A percentile compares a stretch with the other conserved stretches of the same genome.
Conservation (phyloP, 1,140 invertebrate genomes). For the Maconellicoccus hirsutus region DNA sequence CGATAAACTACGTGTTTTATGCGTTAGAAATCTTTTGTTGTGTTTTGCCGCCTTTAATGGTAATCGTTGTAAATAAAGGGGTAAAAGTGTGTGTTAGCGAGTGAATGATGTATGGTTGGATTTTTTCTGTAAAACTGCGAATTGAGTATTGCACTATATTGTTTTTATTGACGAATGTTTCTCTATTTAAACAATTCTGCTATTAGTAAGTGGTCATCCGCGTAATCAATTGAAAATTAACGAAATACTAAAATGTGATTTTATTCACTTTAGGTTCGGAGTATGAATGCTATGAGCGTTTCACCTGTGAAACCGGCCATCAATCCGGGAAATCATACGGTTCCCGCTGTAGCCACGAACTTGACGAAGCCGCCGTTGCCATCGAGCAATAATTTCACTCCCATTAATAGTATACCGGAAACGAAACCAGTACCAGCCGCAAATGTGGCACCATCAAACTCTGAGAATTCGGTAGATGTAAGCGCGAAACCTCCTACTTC, state of each 20-base stretch:
- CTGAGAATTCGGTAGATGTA: background rate
- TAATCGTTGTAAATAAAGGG: background rate
- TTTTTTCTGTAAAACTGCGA: background rate
- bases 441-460: background rate
- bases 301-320: background rate
- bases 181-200: too few species aligned
- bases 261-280: background rate
- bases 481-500: background rate
- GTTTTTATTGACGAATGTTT: too few species aligned
- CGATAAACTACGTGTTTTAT: too few species aligned
- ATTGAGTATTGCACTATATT: too few species aligned
- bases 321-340: background rate
- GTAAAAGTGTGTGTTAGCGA: background rate
- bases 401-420: background rate
- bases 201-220: too few species aligned
- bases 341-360: background rate
- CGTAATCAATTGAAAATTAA: too few species aligned
- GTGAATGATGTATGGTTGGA: background rate
- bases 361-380: background rate
- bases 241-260: background rate
- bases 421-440: background rate
- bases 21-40: background rate
- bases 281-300: slow-evolving; percentile 16
- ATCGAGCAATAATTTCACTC: background rate
- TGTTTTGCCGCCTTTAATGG: slow-evolving; percentile 1